A percentile compares a stretch with the other conserved stretches of the same genome.
Evolutionary conservation across 1,140 invertebrate species (phyloP).

Genomic region (Akabosia matsudoensis): DNA sequence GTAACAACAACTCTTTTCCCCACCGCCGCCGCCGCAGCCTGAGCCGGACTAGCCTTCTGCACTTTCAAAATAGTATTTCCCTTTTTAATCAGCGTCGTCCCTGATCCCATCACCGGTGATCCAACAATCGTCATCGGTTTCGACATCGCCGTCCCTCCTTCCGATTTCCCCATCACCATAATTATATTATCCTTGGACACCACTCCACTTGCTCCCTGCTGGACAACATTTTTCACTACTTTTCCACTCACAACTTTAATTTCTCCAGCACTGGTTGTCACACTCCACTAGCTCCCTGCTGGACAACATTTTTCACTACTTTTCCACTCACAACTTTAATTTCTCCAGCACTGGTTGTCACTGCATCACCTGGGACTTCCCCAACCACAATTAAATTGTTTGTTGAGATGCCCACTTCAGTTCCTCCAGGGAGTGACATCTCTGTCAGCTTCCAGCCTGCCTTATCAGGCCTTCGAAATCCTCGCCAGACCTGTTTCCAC

Average conservation of each 20-base stretch:
- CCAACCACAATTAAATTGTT: no score
- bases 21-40: conserved; percentile 49
- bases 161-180: neutral
- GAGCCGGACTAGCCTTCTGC: neutral
- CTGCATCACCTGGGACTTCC: no score
- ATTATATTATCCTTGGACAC: neutral
- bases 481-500: no score
- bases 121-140: neutral
- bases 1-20: conserved; percentile 5
- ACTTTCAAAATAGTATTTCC: conserved; percentile 49
- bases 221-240: neutral
- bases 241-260: neutral
- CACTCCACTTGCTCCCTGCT: neutral
- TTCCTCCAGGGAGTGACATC: no score
- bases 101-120: neutral
- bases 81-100: conserved; percentile 42
- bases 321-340: neutral
- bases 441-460: no score
- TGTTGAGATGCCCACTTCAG: no score
- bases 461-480: no score
- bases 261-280: neutral
- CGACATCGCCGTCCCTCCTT: neutral
- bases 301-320: neutral
- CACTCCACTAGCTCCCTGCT: neutral
- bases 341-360: neutral